Percentiles rank a stretch among this genome's conserved stretches.
Conservation (phyloP, 2,113 vertebrate species). For the Brachypodius melanocephalos region DNA sequence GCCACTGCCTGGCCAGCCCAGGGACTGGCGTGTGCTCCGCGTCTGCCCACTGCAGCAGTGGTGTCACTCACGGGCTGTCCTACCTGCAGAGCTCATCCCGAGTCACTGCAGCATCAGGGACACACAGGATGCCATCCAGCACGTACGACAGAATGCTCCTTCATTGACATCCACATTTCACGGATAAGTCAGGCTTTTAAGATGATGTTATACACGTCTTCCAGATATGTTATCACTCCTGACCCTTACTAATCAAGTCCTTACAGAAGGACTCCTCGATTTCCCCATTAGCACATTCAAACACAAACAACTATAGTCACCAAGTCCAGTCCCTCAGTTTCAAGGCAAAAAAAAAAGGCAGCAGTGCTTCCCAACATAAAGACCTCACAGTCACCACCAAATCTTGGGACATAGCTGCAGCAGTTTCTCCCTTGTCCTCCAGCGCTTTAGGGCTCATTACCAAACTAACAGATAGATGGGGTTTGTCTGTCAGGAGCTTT, state of each 20-base stretch:
- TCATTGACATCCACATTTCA: not conserved
- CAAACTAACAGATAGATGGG: not conserved
- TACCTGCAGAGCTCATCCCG: not conserved
- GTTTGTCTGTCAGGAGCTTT: not conserved
- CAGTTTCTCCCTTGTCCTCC: not conserved
- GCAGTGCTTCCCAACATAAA: not conserved
- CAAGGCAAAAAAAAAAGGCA: not conserved
- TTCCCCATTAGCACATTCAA: not conserved
- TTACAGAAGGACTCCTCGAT: not conserved
- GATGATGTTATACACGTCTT: not conserved
- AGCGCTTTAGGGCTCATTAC: not conserved
- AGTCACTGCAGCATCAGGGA: not conserved
- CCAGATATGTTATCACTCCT: not conserved
- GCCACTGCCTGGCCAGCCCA: conserved; percentile 30
- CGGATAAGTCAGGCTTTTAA: not conserved
- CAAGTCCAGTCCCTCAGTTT: not conserved
- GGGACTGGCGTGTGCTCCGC: not conserved
- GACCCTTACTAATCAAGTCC: not conserved
- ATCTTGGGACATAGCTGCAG: not conserved
- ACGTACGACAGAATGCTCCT: not conserved
- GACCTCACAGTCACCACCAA: not conserved
- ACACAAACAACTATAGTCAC: not conserved
- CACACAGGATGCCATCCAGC: rapidly evolving
- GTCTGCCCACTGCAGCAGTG: not conserved
- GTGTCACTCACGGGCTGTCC: not conserved